Conservation (phyloP, 2,888 invertebrate species). For the Yponomeuta plumbellus region DNA sequence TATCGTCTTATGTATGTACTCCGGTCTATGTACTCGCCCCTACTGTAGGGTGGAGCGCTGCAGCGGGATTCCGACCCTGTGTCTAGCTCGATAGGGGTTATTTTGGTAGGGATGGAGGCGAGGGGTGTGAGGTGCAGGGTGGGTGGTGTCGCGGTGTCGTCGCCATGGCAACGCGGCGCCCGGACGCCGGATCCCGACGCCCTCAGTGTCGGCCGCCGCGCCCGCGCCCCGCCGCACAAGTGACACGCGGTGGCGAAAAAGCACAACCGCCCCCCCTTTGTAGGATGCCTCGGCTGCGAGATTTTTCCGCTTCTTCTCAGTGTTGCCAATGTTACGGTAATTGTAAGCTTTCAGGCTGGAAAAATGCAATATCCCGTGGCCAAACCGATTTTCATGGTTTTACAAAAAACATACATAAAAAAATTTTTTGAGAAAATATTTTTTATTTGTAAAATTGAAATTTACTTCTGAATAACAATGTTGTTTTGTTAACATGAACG, state of each 20-base stretch:
- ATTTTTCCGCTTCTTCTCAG: neutral
- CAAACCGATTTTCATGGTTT: too few relatives aligned
- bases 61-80: neutral
- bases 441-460: too few relatives aligned
- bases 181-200: conserved; percentile 79
- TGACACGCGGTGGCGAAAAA: conserved; percentile 74
- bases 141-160: conserved; percentile 73
- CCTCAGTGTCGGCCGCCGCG: conserved; percentile 77
- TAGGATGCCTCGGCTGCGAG: conserved; percentile 32
- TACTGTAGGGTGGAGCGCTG: neutral
- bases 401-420: too few relatives aligned
- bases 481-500: too few relatives aligned
- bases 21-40: conserved; percentile 54
- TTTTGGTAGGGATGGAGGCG: conserved; percentile 35
- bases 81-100: conserved; percentile 34
- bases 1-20: conserved; percentile 71
- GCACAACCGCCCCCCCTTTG: conserved; percentile 63
- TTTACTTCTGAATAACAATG: too few relatives aligned
- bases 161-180: conserved; percentile 77
- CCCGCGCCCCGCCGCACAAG: conserved; percentile 67
- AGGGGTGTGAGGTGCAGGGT: conserved; percentile 31
- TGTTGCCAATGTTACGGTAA: neutral
- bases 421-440: too few relatives aligned
- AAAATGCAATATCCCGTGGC: too few relatives aligned
- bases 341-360: too few relatives aligned